Conservation (phyloP, 2,797 vertebrate species). For the Ctenochaetus hawaiiensis region DNA sequence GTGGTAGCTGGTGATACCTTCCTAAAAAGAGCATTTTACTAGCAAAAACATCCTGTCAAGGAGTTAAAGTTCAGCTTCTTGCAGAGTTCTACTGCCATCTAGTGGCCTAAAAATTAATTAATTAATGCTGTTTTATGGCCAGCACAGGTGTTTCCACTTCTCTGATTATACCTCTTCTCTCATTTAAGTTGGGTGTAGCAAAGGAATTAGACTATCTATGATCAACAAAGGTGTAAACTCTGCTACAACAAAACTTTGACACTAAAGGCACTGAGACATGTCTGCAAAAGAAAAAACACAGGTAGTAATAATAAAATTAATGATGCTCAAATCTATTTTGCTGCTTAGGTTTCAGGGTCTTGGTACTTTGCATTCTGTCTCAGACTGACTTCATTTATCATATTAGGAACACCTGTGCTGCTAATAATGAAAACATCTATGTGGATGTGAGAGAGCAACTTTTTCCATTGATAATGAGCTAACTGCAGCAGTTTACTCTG, state of each 20-base stretch:
- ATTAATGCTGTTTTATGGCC: neutral
- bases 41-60: neutral
- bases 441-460: neutral
- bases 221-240: neutral
- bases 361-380: too few species aligned
- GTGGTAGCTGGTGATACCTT: neutral
- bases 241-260: neutral
- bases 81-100: neutral
- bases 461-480: neutral
- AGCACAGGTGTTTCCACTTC: conserved; percentile 1
- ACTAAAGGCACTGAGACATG: neutral
- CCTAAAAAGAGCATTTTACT: neutral
- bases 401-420: neutral
- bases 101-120: neutral
- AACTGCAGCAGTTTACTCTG: neutral
- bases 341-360: too few species aligned
- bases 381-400: neutral
- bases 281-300: neutral
- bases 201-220: neutral
- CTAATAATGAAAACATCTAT: neutral
- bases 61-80: neutral
- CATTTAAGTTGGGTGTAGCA: neutral
- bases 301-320: neutral
- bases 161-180: neutral
- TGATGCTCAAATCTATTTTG: too few species aligned